Evolutionary conservation across 2,113 vertebrate genomes (phyloP).

Genomic region (Opisthocomus hoazin): DNA sequence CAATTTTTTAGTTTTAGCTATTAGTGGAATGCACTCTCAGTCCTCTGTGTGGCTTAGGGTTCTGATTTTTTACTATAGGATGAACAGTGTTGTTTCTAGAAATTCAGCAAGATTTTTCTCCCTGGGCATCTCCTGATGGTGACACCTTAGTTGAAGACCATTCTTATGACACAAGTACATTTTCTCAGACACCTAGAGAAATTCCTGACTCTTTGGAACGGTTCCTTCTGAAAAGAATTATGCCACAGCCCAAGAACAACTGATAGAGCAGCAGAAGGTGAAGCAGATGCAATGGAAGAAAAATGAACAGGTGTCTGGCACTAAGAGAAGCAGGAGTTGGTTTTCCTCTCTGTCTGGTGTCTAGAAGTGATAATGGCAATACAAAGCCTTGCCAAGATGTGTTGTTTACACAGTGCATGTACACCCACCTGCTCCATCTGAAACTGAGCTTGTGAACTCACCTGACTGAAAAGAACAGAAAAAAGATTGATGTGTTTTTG

Average conservation of each 20-base stretch:
- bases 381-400: not conserved
- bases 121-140: not conserved
- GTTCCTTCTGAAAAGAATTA: not conserved
- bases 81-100: not conserved
- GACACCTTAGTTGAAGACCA: not conserved
- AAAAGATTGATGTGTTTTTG: not conserved
- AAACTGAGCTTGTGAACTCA: constrained; percentile 32
- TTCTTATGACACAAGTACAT: not conserved
- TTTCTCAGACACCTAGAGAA: not conserved
- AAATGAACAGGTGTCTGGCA: constrained; percentile 57
- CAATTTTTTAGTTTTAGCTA: not conserved
- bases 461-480: constrained; percentile 1
- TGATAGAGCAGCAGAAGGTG: constrained; percentile 34
- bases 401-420: constrained; percentile 13
- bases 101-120: not conserved
- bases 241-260: not conserved
- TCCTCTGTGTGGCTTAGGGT: not conserved
- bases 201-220: not conserved
- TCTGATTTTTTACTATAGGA: not conserved
- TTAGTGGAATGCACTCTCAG: not conserved
- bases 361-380: constrained; percentile 36
- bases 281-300: constrained; percentile 41
- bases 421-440: constrained; percentile 6
- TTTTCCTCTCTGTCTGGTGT: constrained; percentile 31
- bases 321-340: not conserved